Evolutionary conservation across 1,140 invertebrate genomes (phyloP), one percentile per base, ranked within the genome.

Genomic region (Luehdorfia chinensis): DNA sequence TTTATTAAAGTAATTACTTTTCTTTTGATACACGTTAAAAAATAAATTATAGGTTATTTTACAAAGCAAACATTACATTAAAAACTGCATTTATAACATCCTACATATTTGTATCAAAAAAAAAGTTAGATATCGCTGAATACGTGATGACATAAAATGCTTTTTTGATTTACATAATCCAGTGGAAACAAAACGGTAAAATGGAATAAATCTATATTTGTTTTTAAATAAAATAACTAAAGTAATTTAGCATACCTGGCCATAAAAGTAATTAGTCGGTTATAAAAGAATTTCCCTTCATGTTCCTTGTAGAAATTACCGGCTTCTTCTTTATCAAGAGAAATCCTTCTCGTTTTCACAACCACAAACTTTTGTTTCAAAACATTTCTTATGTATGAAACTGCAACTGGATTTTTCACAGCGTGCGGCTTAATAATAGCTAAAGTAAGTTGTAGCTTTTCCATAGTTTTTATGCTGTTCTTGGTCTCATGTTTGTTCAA

Each of bases 221-320:
- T n/a, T n/a, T n/a, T n/a, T n/a, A n/a, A n/a, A n/a, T n/a, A n/a
- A n/a, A n/a, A n/a, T n/a, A n/a, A n/a, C n/a, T n/a, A n/a, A n/a
- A n/a, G n/a, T n/a, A n/a, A n/a, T n/a, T n/a, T n/a, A n/a, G n/a
- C 47, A 65, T 87, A 94, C 94, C 93, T 94, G 39, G 89, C 88
- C 93, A 97, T 97, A 65, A 96, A 96, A 15, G 93, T 94, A 0
- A 95, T 87, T 6, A 97, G 83, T 43, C 96, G 89, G 66, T 96
- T 93, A 63, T 92, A 97, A 86, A 97, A 98, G 85, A 97, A 97
- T 78, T 94, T 95, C 1, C 90, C 88, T 66, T 90, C 89, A 75
- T 98, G 96, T 71, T 97, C 95, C 15, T 85, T 78, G 75, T 97
- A 98, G 86, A 98, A 97, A 31, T 89, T 75, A 66, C 91, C 89